phyloP scores from a whole-genome alignment of 2,113 vertebrate species.

The Aegithalos caudatus region DNA sequence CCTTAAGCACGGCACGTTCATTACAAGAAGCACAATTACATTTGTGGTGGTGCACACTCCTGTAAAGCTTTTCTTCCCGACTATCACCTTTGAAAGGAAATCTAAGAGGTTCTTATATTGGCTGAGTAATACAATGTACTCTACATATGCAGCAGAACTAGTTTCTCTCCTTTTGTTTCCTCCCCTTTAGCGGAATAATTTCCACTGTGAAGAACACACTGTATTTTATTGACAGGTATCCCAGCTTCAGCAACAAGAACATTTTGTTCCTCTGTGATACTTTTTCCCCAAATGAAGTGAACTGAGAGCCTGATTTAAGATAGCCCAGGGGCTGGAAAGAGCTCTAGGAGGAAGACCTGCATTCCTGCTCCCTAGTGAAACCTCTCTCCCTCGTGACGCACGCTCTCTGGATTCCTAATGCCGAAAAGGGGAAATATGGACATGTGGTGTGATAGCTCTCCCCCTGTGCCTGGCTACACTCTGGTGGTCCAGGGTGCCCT shows the following conservation, averaged over 20 bases:
- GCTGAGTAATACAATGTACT: neutral
- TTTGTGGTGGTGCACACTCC: neutral
- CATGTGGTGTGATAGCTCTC: neutral
- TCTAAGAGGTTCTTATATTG: neutral
- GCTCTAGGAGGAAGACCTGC: neutral
- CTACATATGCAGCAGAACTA: constrained; percentile 27
- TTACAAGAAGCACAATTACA: neutral
- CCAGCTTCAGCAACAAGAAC: neutral
- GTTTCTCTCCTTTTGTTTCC: neutral
- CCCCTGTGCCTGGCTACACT: neutral
- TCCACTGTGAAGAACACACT: neutral
- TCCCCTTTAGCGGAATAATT: constrained; percentile 1
- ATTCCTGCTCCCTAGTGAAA: neutral
- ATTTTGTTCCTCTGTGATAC: neutral
- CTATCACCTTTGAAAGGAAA: constrained; percentile 26
- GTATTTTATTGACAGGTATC: neutral
- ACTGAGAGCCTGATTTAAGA: neutral
- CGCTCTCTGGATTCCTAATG: neutral
- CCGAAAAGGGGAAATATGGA: neutral
- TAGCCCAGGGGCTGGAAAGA: neutral
- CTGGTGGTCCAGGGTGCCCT: neutral
- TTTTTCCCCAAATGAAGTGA: neutral
- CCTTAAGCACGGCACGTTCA: constrained; percentile 44
- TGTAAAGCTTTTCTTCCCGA: constrained; percentile 18
- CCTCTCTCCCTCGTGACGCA: neutral